Evolutionary conservation across 2,113 vertebrate species (phyloP), one percentile per base, ranked within the genome.

Genomic region (Menura novaehollandiae): DNA sequence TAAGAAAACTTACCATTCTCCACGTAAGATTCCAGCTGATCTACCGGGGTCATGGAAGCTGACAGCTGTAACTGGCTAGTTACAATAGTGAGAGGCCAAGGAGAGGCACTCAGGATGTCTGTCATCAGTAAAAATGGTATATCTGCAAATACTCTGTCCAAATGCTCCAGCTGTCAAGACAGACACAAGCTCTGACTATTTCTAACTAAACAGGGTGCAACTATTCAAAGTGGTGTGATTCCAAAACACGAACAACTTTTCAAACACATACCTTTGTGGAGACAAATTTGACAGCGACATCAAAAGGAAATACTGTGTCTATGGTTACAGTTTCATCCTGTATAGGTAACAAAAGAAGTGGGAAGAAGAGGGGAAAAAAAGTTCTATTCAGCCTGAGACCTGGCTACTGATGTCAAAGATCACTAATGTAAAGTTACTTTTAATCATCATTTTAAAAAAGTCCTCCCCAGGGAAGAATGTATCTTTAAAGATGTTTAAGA

Each of bases 261-360:
- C 47, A 22, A 79, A 81, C 44, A 92, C 98, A 2, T 91, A 99
- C 99, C 98, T 99, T 99, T 33, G 98, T 98, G 44, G 99, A 99
- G 28, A 99, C 98, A 98, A 99, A 99, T 96, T 99, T 99, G 82
- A 98, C 97, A 5, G 99, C 98, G 60, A 99, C 98, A n/a, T 99
- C 99, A 93, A 99, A 99, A 20, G 99, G 99, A 95, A 99, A 98
- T 33, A 99, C 98, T 0, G 99, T 99, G 95, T 99, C 99, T 95
- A 99, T 98, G 33, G 99, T 98, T 51, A 99, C 98, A 0, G 99
- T 99, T 98, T 99, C 99, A 98, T 99, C 99, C 99, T 99, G 96
- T 15, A 92, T 11, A 75, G 28, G 46, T 35, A 79, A 90, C 0
- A 0, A 80, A 66, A 73, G 8, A 3, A 11, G 21, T 35, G 21